Conservation (phyloP, 2,113 vertebrate species). For the Gallinago paraguaiae region DNA sequence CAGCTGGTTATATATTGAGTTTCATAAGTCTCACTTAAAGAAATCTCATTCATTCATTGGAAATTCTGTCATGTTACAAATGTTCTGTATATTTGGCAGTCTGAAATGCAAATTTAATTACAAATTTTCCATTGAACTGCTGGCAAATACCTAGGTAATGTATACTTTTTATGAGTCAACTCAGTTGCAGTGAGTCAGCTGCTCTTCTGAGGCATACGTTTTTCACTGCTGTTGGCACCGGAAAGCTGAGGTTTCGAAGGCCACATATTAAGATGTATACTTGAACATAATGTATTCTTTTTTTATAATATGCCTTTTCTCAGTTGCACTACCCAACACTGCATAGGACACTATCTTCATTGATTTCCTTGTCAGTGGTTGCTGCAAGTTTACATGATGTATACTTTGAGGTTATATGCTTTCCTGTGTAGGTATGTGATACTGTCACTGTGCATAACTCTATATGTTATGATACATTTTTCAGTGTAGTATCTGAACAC, state of each 20-base stretch:
- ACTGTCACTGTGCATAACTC: neutral
- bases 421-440: neutral
- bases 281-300: accelerated
- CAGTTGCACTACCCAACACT: neutral
- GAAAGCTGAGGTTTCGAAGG: neutral
- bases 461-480: neutral
- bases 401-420: neutral
- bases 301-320: neutral
- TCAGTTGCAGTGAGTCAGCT: neutral
- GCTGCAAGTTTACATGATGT: neutral
- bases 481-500: neutral
- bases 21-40: neutral
- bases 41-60: neutral
- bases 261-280: neutral
- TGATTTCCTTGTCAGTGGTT: neutral
- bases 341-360: neutral
- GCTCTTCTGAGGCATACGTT: accelerated
- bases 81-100: neutral
- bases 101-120: neutral
- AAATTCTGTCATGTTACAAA: neutral
- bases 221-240: neutral
- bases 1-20: neutral
- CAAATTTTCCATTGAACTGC: neutral
- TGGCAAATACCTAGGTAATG: neutral
- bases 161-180: neutral